Percentiles rank a stretch among this genome's conserved stretches.
phyloP scores from a whole-genome alignment of 2,888 invertebrate species.

The Malachius bipustulatus region DNA sequence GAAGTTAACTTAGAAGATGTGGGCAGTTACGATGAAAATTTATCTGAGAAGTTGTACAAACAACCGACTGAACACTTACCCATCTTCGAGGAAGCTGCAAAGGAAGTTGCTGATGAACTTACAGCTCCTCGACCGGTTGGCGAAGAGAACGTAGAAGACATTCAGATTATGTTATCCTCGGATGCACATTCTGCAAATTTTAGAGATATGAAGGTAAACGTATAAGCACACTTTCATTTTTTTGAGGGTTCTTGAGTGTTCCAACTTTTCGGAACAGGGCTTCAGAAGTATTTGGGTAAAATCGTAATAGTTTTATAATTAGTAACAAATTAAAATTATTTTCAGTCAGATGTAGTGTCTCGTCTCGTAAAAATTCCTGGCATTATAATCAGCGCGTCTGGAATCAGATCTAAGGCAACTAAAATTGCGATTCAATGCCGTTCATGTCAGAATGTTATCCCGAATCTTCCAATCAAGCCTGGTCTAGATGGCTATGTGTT shows the following conservation, averaged over 20 bases:
- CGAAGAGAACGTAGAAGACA: constrained; percentile 79
- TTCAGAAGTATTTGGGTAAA: constrained; percentile 8
- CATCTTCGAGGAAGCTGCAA: constrained; percentile 92
- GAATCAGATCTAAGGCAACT: constrained; percentile 90
- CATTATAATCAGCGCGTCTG: constrained; percentile 87
- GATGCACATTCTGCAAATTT: constrained; percentile 71
- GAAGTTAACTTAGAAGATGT: constrained; percentile 92
- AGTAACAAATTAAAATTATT: constrained; percentile 15
- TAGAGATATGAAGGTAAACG: constrained; percentile 68
- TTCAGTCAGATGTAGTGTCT: constrained; percentile 85
- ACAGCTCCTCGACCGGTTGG: constrained; percentile 85
- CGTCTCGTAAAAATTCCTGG: constrained; percentile 90
- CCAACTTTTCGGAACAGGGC: not conserved
- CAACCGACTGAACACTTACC: constrained; percentile 87
- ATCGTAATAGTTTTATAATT: too few species aligned
- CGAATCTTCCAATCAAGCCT: constrained; percentile 82
- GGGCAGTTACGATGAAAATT: constrained; percentile 81
- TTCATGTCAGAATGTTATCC: constrained; percentile 78
- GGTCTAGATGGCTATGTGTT: constrained; percentile 93
- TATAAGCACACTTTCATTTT: not conserved
- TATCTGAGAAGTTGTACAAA: constrained; percentile 85
- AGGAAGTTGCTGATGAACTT: constrained; percentile 92
- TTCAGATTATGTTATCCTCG: constrained; percentile 82
- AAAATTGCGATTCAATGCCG: constrained; percentile 92
- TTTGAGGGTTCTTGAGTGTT: not conserved